phyloP scores from a whole-genome alignment of 2,113 vertebrate species.

The Scalopus aquaticus region DNA sequence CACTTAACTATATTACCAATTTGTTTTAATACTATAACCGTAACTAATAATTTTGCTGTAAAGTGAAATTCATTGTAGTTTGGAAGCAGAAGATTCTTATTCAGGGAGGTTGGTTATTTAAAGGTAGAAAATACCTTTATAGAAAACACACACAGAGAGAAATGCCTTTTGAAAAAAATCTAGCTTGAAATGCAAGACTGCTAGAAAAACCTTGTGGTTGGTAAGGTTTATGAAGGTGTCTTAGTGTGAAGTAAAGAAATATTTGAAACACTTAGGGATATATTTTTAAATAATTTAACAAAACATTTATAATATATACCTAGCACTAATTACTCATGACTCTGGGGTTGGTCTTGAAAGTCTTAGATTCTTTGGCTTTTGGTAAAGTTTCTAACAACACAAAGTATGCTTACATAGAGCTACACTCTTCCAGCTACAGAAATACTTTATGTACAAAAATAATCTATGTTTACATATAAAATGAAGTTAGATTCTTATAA shows the following conservation, averaged over 20 bases:
- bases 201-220: not conserved
- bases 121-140: not conserved
- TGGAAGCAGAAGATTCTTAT: slow-evolving; percentile 41
- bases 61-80: slow-evolving; percentile 39
- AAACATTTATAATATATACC: not conserved
- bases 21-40: not conserved
- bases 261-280: slow-evolving; percentile 1
- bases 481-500: not conserved
- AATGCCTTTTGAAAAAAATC: not conserved
- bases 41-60: not conserved
- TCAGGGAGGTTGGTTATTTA: not conserved
- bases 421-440: not conserved
- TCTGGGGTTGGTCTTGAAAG: slow-evolving; percentile 15
- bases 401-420: not conserved
- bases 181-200: slow-evolving; percentile 35
- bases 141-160: slow-evolving; percentile 11
- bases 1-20: not conserved
- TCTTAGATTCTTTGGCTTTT: slow-evolving; percentile 35
- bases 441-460: not conserved
- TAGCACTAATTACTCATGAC: not conserved
- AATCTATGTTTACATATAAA: not conserved
- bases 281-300: not conserved
- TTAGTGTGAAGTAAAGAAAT: slow-evolving; percentile 9
- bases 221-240: not conserved
- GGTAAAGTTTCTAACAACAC: not conserved